phyloP scores from a whole-genome alignment of 2,888 invertebrate genomes.

The Napeogenes inachia region DNA sequence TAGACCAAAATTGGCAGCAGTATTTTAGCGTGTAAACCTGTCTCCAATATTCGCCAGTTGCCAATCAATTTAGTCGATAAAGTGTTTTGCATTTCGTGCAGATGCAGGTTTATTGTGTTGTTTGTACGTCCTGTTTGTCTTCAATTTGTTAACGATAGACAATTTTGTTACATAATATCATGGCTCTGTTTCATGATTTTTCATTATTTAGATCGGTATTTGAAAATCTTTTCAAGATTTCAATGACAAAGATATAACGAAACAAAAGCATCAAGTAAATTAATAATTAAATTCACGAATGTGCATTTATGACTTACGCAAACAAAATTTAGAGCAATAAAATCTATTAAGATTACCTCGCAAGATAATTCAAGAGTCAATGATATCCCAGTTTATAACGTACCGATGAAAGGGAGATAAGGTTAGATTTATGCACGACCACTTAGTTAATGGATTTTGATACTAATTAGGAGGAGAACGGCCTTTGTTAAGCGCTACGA shows the following conservation, averaged over 20 bases:
- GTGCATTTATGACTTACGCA: slow-evolving; percentile 14
- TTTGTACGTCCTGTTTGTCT: neutral
- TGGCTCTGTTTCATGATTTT: neutral
- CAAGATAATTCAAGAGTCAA: slow-evolving; percentile 23
- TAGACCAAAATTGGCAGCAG: slow-evolving; percentile 36
- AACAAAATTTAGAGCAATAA: slow-evolving; percentile 21
- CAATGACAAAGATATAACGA: too few relatives aligned
- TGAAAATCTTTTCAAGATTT: neutral
- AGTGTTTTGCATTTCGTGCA: slow-evolving; percentile 6
- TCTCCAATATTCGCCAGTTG: slow-evolving; percentile 17
- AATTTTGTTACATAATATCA: neutral
- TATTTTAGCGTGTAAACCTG: slow-evolving; percentile 23
- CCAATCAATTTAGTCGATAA: slow-evolving; percentile 15
- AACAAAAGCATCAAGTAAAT: too few relatives aligned
- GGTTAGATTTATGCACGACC: slow-evolving; percentile 37
- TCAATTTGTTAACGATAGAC: neutral
- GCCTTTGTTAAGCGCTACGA: slow-evolving; percentile 36
- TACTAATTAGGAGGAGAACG: slow-evolving; percentile 41
- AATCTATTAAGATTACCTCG: slow-evolving; percentile 21
- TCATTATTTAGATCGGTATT: neutral
- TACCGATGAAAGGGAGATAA: slow-evolving; percentile 34
- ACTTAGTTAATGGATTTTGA: slow-evolving; percentile 40
- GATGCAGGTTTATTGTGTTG: slow-evolving; percentile 5
- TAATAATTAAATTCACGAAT: neutral
- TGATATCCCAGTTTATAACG: slow-evolving; percentile 33